A percentile compares a stretch with the other conserved stretches of the same genome.
These are phyloP conservation scores for Equus quagga DNA, from an alignment of 2,113 vertebrate species.

Conservation along the genomic window DNA sequence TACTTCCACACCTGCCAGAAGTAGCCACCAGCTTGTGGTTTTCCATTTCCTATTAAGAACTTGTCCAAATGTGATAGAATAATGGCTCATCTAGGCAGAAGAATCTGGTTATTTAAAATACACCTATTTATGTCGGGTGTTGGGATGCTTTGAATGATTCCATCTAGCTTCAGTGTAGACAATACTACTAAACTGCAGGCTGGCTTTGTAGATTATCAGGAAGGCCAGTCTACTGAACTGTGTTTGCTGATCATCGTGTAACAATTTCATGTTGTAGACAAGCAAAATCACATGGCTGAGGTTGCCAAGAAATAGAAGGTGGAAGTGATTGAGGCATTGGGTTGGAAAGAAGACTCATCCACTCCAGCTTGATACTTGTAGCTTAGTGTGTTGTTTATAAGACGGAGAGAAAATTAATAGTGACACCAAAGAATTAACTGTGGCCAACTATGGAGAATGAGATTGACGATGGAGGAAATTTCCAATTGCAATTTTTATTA, in stretches of 20 bases:
- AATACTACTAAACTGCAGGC: background rate
- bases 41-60: background rate
- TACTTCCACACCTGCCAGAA: background rate
- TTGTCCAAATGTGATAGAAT: constrained; percentile 1
- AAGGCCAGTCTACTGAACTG: background rate
- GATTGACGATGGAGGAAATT: background rate
- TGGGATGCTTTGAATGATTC: background rate
- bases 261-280: background rate
- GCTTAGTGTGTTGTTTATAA: background rate
- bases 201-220: background rate
- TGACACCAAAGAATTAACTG: background rate
- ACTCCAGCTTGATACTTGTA: background rate
- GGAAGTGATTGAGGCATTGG: background rate
- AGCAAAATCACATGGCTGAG: background rate
- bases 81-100: background rate
- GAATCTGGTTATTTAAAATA: background rate
- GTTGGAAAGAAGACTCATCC: background rate
- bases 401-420: background rate
- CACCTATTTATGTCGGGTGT: background rate
- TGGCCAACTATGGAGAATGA: background rate
- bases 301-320: background rate
- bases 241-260: background rate
- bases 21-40: background rate
- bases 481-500: constrained; percentile 21
- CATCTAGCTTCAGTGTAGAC: background rate